These are phyloP conservation scores for Hypotaenidia philippensis DNA, from an alignment of 2,797 vertebrate genomes.

Conservation along the genomic window DNA sequence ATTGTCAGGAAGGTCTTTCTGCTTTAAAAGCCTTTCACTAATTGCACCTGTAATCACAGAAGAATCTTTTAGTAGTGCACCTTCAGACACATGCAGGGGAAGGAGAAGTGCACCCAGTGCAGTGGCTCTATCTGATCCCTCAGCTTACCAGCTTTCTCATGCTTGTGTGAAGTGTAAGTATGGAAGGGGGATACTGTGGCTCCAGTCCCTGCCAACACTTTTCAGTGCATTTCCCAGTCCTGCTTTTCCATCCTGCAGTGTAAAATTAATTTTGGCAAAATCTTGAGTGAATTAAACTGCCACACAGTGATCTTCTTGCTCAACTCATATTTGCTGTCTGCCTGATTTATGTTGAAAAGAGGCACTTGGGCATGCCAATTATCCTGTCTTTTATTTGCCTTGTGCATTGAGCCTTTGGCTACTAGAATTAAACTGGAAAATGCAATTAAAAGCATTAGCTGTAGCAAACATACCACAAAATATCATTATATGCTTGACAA, in stretches of 20 bases:
- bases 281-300: slow-evolving; percentile 39
- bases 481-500: slow-evolving; percentile 62
- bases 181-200: not conserved
- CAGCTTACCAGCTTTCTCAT: not conserved
- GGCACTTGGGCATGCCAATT: slow-evolving; percentile 46
- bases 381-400: slow-evolving; percentile 50
- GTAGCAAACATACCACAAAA: slow-evolving; percentile 54
- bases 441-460: slow-evolving; percentile 66
- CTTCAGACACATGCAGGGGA: not conserved
- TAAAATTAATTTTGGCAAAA: slow-evolving; percentile 49
- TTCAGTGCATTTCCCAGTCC: not conserved
- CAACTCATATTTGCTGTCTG: slow-evolving; percentile 38
- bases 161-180: not conserved
- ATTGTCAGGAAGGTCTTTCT: not conserved
- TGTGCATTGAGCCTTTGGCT: slow-evolving; percentile 66
- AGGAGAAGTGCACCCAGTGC: not conserved
- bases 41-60: not conserved
- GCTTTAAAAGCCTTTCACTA: not conserved
- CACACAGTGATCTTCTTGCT: not conserved
- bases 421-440: slow-evolving; percentile 67
- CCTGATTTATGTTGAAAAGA: slow-evolving; percentile 51
- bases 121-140: not conserved
- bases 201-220: not conserved
- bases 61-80: not conserved
- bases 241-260: slow-evolving; percentile 1